Conservation (phyloP, 2,888 invertebrate genomes). For the Noctua janthe region DNA sequence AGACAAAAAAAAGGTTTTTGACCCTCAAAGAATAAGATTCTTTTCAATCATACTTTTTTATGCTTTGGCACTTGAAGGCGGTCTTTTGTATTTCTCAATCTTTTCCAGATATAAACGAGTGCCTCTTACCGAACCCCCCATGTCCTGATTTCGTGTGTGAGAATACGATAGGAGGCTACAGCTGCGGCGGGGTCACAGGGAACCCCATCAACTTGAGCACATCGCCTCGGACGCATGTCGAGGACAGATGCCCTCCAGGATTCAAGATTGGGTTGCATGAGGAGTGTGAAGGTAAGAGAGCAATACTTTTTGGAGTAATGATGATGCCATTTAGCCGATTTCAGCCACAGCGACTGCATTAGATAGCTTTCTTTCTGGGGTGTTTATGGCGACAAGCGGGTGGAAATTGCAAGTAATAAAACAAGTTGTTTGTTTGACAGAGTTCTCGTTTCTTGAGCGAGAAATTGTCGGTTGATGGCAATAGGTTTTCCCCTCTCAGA, state of each 20-base stretch:
- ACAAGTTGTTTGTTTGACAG: background rate
- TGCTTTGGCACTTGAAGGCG: background rate
- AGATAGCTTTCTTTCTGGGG: background rate
- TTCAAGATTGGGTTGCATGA: conserved; percentile 82
- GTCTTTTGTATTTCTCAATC: background rate
- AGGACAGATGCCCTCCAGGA: conserved; percentile 89
- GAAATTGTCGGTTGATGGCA: background rate
- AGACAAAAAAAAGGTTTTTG: background rate
- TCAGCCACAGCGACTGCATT: background rate
- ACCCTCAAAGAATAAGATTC: background rate
- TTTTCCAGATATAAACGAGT: conserved; percentile 95
- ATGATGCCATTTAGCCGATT: background rate
- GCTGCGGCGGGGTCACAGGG: conserved; percentile 83
- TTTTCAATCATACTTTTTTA: background rate
- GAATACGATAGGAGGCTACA: conserved; percentile 88
- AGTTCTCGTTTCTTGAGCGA: background rate
- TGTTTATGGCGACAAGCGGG: background rate
- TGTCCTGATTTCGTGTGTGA: conserved; percentile 84
- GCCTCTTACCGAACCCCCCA: conserved; percentile 86
- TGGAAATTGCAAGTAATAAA: background rate
- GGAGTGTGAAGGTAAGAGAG: conserved; percentile 86
- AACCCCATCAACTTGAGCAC: conserved; percentile 77
- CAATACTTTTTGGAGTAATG: background rate
- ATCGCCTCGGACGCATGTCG: conserved; percentile 64
- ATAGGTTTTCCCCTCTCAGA: background rate